Evolutionary conservation across 2,888 invertebrate species (phyloP).

Genomic region (Drosophila tripunctata): DNA sequence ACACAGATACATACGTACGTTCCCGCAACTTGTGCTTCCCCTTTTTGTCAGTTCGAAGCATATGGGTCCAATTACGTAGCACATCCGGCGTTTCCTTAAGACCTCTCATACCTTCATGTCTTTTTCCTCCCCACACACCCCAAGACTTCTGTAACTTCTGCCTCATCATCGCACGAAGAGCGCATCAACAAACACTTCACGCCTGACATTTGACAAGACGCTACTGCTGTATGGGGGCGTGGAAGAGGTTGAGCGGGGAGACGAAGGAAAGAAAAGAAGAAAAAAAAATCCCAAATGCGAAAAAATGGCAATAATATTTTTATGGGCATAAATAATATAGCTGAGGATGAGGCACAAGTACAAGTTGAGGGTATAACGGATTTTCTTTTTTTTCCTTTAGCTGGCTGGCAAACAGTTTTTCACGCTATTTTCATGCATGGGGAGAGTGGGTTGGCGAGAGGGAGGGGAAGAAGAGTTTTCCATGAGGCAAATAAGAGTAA

Average conservation of each 20-base stretch:
- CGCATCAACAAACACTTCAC: conserved; percentile 79
- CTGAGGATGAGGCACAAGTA: conserved; percentile 8
- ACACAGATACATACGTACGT: background rate
- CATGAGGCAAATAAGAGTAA: background rate
- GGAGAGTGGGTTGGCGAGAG: too few species aligned
- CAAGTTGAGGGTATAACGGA: background rate
- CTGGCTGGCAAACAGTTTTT: conserved; percentile 52
- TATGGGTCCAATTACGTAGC: conserved; percentile 78
- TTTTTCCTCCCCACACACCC: background rate
- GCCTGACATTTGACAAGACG: conserved; percentile 77
- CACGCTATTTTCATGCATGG: conserved; percentile 71
- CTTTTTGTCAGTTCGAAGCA: conserved; percentile 39
- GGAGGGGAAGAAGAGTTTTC: conserved; percentile 20
- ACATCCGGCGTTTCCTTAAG: conserved; percentile 61
- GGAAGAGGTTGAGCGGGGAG: background rate
- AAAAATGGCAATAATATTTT: conserved; percentile 79
- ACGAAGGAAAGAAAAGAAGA: too few species aligned
- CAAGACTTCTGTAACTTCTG: background rate
- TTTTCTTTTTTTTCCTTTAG: background rate
- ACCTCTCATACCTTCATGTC: background rate
- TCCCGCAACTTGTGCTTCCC: background rate
- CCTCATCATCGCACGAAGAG: conserved; percentile 35
- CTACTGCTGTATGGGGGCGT: background rate
- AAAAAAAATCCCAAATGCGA: conserved; percentile 70
- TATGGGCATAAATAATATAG: conserved; percentile 76